These are phyloP conservation scores for Grapholita molesta DNA, from an alignment of 1,140 invertebrate species.

Conservation along the genomic window DNA sequence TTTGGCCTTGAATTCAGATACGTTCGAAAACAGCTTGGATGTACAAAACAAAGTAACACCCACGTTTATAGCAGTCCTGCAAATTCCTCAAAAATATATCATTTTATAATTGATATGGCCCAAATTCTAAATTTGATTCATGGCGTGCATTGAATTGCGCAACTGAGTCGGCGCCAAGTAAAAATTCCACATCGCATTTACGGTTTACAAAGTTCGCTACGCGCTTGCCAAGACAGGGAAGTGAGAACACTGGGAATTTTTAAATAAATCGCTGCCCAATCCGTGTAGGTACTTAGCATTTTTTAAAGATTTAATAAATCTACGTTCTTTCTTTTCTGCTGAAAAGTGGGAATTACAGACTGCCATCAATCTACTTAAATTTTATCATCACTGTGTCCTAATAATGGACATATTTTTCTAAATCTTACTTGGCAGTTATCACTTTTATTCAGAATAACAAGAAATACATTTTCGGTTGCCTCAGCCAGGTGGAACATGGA, in stretches of 20 bases:
- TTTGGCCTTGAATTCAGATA: too few relatives aligned
- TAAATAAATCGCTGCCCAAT: conserved; percentile 1
- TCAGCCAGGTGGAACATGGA: too few relatives aligned
- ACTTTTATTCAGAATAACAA: not conserved
- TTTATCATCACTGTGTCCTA: not conserved
- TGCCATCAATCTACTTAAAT: not conserved
- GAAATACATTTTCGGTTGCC: not conserved
- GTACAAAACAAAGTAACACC: too few relatives aligned
- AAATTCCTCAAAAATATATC: not conserved
- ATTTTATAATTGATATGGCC: not conserved
- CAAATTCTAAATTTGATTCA: conserved; percentile 3
- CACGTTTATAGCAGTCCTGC: not conserved
- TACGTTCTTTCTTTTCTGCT: not conserved
- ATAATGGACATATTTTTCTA: not conserved
- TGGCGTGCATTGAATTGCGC: conserved; percentile 22
- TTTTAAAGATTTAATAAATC: not conserved
- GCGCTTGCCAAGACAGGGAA: not conserved
- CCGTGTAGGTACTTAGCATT: not conserved
- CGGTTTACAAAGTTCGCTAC: not conserved
- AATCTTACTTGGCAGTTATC: not conserved
- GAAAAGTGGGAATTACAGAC: not conserved
- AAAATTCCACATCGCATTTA: conserved; percentile 5
- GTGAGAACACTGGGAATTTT: conserved; percentile 9
- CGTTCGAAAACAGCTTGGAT: too few relatives aligned
- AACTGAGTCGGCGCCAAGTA: conserved; percentile 26